Base-by-base conservation (phyloP, 35 echinoderm and acorn worm genomes). In the Anneissia japonica region DNA sequence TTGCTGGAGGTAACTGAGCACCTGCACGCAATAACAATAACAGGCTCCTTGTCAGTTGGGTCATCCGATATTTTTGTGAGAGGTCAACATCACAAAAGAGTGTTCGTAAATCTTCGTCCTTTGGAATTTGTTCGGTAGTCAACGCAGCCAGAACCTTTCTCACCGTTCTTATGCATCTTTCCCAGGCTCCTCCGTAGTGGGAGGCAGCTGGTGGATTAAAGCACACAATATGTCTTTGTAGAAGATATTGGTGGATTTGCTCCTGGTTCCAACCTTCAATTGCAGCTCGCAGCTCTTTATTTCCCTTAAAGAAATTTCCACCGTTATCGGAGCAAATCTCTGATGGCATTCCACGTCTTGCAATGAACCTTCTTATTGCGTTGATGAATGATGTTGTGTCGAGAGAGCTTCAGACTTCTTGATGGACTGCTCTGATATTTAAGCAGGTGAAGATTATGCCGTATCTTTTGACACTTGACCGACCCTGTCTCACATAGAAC, bases 291-390 rank as follows among this genome's bases (percentile, higher is more conserved):
- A 83, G n/a, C 32, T 83, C 81, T 32, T 56, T 83, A n/a, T 51
- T 56, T 3, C 35, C 81, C 17, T 41, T 41, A 29, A 83, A 39
- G 30, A 83, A 83, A 83, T 83, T 46, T 30, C 39, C 40, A 3
- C 37, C 81, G 55, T 83, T 83, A 32, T 83, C 37, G 6, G 81
- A 83, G 17, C 81, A 21, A 21, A 83, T 26, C 38, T 40, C 46
- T 83, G 1, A 4, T 30, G 46, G 39, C 32, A n/a, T 45, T 29
- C 81, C 81, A 16, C 81, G 17, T 26, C 46, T 41, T 16, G 19
- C 38, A 83, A 83, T 83, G 32, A 83, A 83, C n/a, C 81, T 83
- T 32, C 46, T 36, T 2, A 83, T 39, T 0, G 81, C 39, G 32
- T 83, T 83, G 0, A 83, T 83, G 32, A 83, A 83, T 17, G 81